phyloP scores from a whole-genome alignment of 2,797 vertebrate genomes.

The Enteromius trimaculatus region DNA sequence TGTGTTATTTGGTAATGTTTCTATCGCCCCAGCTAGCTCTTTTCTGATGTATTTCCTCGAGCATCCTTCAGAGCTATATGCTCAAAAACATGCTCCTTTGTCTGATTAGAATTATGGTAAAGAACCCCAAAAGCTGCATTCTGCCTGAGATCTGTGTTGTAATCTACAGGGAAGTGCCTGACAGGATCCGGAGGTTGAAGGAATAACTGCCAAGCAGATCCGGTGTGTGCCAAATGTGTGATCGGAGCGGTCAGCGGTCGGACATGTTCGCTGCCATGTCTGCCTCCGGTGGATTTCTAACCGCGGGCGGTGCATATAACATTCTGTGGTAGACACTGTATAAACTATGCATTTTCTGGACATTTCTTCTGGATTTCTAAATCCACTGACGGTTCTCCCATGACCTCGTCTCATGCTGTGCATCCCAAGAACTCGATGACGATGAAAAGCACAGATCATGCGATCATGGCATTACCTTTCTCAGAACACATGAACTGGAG shows the following conservation, averaged over 20 bases:
- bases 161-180: constrained; percentile 54
- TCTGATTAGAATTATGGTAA: neutral
- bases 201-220: constrained; percentile 70
- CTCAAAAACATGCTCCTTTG: neutral
- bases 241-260: neutral
- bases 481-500: constrained; percentile 47
- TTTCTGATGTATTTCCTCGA: no score
- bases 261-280: neutral
- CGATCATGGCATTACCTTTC: constrained; percentile 52
- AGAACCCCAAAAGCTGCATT: neutral
- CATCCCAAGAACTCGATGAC: constrained; percentile 62
- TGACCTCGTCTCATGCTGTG: constrained; percentile 66
- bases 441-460: constrained; percentile 66
- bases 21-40: no score
- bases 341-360: constrained; percentile 18
- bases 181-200: constrained; percentile 68
- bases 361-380: constrained; percentile 64
- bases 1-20: no score
- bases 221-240: constrained; percentile 60
- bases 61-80: constrained; percentile 50
- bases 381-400: constrained; percentile 55
- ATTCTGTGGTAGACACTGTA: neutral
- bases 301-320: neutral
- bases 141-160: constrained; percentile 37
- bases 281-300: constrained; percentile 34